These are phyloP conservation scores for Conomelus anceps DNA, from an alignment of 2,888 invertebrate genomes.

Conservation along the genomic window DNA sequence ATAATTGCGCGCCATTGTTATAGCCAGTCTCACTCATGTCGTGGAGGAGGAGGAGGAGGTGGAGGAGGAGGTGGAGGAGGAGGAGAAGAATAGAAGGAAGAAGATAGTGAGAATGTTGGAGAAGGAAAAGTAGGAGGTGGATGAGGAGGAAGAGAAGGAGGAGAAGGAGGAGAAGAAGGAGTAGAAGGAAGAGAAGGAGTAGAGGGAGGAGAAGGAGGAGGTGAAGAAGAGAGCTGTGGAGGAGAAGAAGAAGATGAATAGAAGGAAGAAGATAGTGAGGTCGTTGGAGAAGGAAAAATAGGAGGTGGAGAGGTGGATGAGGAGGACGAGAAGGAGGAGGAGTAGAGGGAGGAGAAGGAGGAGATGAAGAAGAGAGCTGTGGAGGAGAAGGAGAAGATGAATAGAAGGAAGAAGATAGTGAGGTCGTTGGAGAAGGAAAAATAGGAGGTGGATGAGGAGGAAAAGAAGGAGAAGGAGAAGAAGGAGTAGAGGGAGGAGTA, in stretches of 20 bases:
- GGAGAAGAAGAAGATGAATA: neutral
- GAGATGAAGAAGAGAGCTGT: neutral
- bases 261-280: neutral
- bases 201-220: neutral
- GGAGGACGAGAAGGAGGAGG: neutral
- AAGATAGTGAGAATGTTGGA: neutral
- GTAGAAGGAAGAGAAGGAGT: neutral
- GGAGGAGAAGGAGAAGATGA: neutral
- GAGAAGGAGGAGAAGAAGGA: neutral
- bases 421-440: neutral
- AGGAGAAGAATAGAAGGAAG: neutral
- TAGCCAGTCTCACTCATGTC: too few species aligned
- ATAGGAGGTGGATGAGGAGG: neutral
- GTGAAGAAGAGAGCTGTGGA: neutral
- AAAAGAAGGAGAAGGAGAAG: neutral
- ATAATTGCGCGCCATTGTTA: neutral
- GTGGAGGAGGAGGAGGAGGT: neutral
- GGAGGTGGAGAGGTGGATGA: neutral
- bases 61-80: neutral
- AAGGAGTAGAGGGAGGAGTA: neutral
- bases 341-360: neutral
- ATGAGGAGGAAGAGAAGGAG: too few species aligned
- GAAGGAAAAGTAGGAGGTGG: neutral
- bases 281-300: too few species aligned
- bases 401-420: neutral